Evolutionary conservation across 2,888 invertebrate genomes (phyloP), one percentile per base, ranked within the genome.

Genomic region (Tenodera sinensis): DNA sequence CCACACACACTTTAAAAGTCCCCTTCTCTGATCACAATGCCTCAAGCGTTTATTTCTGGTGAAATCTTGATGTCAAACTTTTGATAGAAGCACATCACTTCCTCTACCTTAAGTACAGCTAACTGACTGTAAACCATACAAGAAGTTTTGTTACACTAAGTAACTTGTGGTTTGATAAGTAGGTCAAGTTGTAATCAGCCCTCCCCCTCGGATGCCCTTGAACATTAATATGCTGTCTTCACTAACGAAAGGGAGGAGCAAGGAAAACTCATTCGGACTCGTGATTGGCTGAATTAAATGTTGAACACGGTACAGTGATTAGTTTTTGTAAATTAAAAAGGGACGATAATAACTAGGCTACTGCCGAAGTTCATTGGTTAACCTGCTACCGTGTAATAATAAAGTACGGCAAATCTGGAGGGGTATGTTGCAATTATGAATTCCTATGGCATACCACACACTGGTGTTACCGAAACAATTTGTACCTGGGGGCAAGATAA

Each of bases 381-480:
- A 27, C 42, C 34, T 34, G 84, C 34, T 34, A 84, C 84, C 84
- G 28, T 28, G 54, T 71, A 71, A 71, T 71, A 71, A 71, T 71
- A 25, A 71, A 71, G 54, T 71, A 71, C 54, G 42, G 42, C 42
- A 42, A 42, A 71, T 71, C 54, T 20, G 54, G 54, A 71, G 54
- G 54, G 54, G 82, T 34, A 87, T 87, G 81, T 85, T 85, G 88
- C 88, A 88, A 88, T 88, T 88, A 88, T 88, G 84, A 85, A 88
- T 88, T 88, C 88, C 88, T 88, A 9, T 30, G 87, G 83, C 87
- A 87, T 87, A 28, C 87, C 87, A 34, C 81, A 83, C 87, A 83
- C 28, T 30, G 30, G 85, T 47, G 85, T 34, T 85, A 85, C 85
- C 12, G 85, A 85, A 85, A 85, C 42, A 85, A 85, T 85, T 85